Evolutionary conservation across 2,113 vertebrate species (phyloP).

Genomic region (Nesoenas mayeri): DNA sequence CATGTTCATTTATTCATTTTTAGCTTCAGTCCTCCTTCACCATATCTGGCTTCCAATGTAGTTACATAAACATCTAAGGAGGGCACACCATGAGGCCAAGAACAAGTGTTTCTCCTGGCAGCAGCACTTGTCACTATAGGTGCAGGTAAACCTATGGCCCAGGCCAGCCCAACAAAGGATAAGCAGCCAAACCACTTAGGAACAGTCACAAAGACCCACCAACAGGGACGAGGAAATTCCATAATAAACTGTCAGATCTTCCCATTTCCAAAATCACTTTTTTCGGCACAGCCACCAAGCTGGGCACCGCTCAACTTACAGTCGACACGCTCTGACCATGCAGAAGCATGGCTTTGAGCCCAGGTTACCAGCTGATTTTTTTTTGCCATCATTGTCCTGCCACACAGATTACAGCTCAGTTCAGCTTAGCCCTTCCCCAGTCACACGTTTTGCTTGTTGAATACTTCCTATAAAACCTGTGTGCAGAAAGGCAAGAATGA

Average conservation of each 20-base stretch:
- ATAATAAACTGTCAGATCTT: not conserved
- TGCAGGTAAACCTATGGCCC: not conserved
- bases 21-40: not conserved
- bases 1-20: not conserved
- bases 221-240: not conserved
- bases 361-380: not conserved
- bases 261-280: not conserved
- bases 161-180: not conserved
- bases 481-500: not conserved
- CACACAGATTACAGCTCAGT: not conserved
- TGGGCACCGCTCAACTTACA: not conserved
- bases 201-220: not conserved
- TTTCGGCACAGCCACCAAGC: not conserved
- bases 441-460: not conserved
- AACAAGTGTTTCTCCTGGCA: not conserved
- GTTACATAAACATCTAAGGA: not conserved
- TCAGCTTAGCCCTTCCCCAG: not conserved
- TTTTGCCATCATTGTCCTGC: not conserved
- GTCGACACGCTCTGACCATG: rapidly evolving
- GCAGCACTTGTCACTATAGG: not conserved
- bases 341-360: not conserved
- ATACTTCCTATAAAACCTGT: not conserved
- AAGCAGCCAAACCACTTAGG: not conserved
- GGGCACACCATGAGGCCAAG: not conserved
- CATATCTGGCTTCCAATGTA: not conserved